These are phyloP conservation scores for Pelusios castaneus DNA, from an alignment of 2,113 vertebrate genomes.

Conservation along the genomic window DNA sequence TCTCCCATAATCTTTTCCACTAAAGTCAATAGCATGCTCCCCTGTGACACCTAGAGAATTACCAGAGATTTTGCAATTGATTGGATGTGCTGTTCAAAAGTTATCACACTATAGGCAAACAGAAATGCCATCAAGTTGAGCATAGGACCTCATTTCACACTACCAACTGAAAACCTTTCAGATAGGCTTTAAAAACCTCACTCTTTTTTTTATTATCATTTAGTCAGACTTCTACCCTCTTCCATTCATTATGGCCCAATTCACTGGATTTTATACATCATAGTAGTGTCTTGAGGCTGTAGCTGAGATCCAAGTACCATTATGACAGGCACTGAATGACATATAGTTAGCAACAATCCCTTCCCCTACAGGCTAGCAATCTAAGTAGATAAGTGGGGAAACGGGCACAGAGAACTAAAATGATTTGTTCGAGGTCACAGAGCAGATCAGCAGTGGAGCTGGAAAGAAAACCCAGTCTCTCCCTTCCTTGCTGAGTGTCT, in stretches of 20 bases:
- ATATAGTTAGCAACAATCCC: background rate
- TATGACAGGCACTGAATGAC: background rate
- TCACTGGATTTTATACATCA: background rate
- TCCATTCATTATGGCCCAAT: background rate
- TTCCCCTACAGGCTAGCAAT: background rate
- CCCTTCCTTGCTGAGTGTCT: background rate
- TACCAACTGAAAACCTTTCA: background rate
- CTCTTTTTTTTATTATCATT: background rate
- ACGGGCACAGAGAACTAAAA: background rate
- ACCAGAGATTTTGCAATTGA: background rate
- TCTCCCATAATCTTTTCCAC: background rate
- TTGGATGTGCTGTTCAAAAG: background rate
- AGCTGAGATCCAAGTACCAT: background rate
- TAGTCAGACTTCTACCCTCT: background rate
- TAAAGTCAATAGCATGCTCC: background rate
- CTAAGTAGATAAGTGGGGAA: background rate
- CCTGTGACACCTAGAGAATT: background rate
- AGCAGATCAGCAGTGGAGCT: background rate
- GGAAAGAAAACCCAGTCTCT: background rate
- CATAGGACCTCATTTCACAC: background rate
- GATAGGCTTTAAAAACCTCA: background rate
- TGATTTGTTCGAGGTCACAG: background rate
- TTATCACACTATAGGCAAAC: background rate
- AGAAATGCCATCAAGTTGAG: background rate
- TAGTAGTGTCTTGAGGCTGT: background rate